phyloP scores from a whole-genome alignment of 2,888 invertebrate species.

The Unio delphinus region DNA sequence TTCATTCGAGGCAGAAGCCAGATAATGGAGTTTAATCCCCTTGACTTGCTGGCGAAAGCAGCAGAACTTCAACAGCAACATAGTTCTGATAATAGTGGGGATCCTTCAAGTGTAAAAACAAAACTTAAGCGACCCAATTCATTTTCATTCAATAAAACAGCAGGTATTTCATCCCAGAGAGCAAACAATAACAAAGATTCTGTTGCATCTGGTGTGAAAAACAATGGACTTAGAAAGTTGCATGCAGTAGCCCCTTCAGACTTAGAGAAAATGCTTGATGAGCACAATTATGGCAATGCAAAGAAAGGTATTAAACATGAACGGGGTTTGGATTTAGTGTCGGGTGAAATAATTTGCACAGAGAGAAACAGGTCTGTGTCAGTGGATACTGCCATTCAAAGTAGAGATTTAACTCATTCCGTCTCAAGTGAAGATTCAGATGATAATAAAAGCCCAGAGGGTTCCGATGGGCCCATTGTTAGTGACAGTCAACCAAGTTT shows the following conservation, averaged over 20 bases:
- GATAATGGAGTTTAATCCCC: conserved; percentile 60
- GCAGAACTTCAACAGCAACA: conserved; percentile 51
- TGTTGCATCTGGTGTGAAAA: conserved; percentile 25
- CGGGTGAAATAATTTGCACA: background rate
- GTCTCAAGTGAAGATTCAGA: conserved; percentile 2
- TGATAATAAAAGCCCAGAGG: background rate
- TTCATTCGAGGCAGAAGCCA: background rate
- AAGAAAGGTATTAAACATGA: conserved; percentile 20
- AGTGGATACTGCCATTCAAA: background rate
- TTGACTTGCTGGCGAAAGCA: conserved; percentile 62
- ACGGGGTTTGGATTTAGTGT: conserved; percentile 3
- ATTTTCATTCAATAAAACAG: conserved; percentile 6
- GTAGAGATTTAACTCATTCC: background rate
- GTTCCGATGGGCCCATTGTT: too few relatives aligned
- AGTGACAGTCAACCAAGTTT: too few relatives aligned
- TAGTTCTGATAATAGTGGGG: conserved; percentile 5
- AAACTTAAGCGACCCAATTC: background rate
- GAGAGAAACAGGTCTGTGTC: conserved; percentile 1
- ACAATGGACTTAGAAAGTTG: conserved; percentile 17
- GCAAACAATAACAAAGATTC: conserved; percentile 16
- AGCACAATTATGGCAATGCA: conserved; percentile 54
- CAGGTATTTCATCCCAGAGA: background rate
- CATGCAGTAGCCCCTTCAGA: conserved; percentile 32
- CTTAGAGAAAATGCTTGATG: conserved; percentile 52
- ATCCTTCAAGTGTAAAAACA: too few relatives aligned